A percentile compares a stretch with the other conserved stretches of the same genome.
phyloP scores from a whole-genome alignment of 2,113 vertebrate species.

The Chaenogobius annularis region DNA sequence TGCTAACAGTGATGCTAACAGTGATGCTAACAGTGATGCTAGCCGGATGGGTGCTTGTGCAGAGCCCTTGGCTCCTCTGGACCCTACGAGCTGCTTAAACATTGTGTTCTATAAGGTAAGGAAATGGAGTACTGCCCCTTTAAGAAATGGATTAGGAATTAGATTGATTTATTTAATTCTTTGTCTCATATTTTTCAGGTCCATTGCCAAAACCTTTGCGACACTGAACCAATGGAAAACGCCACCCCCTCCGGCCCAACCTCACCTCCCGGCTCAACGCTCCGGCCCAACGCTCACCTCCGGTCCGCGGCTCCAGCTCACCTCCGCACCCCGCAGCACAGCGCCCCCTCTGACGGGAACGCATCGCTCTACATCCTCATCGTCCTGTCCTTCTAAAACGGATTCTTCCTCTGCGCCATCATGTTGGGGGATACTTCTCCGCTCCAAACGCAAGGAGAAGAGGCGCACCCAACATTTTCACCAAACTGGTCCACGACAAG shows the following conservation, averaged over 20 bases:
- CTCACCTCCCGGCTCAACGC: no score
- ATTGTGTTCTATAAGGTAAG: no score
- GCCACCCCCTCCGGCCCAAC: conserved; percentile 55
- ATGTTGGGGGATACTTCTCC: conserved; percentile 92
- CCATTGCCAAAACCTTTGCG: not conserved
- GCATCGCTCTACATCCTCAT: conserved; percentile 91
- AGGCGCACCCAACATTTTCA: conserved; percentile 82
- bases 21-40: no score
- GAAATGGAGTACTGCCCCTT: no score
- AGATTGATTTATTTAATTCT: no score
- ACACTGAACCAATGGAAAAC: conserved; percentile 69
- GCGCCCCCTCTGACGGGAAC: conserved; percentile 65
- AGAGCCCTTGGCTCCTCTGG: no score
- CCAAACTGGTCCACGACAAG: conserved; percentile 86
- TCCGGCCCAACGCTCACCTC: no score
- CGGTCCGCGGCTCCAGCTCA: not conserved
- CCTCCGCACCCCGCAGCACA: conserved; percentile 17
- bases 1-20: no score
- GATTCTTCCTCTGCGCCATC: conserved; percentile 89
- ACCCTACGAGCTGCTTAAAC: no score
- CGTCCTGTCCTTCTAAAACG: conserved; percentile 94
- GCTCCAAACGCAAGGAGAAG: conserved; percentile 88
- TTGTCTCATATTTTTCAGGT: not conserved
- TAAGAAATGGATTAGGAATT: no score
- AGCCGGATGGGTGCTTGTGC: no score